Percentiles rank a stretch among this genome's conserved stretches.
phyloP scores from a whole-genome alignment of 2,888 invertebrate species.

The Dicyrtoma fusca region DNA sequence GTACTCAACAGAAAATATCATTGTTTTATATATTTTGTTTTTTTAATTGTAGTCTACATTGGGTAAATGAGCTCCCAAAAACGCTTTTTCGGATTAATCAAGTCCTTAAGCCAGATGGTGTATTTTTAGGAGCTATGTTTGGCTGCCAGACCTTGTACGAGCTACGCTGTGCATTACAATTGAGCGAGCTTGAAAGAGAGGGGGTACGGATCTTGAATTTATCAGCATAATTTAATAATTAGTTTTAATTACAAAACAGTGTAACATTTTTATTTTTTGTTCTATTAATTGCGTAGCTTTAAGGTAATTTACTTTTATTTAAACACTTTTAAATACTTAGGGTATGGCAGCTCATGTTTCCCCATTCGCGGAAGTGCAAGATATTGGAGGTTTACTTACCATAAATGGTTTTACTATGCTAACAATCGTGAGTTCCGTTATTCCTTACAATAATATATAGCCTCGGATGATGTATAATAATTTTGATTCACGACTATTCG shows the following conservation, averaged over 20 bases:
- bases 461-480: neutral
- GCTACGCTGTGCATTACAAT: conserved; percentile 82
- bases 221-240: neutral
- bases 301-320: neutral
- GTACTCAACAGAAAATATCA: neutral
- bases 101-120: conserved; percentile 85
- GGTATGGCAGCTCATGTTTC: conserved; percentile 90
- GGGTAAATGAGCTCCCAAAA: conserved; percentile 97
- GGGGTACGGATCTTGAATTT: conserved; percentile 64
- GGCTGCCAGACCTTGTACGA: conserved; percentile 95
- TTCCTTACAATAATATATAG: neutral
- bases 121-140: conserved; percentile 89
- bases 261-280: too few species aligned
- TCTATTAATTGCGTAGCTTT: neutral
- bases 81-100: conserved; percentile 62
- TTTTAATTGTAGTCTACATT: conserved; percentile 72
- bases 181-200: conserved; percentile 87
- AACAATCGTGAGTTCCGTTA: conserved; percentile 69
- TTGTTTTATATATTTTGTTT: conserved; percentile 3
- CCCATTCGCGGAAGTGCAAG: conserved; percentile 83
- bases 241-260: neutral
- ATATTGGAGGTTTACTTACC: conserved; percentile 82
- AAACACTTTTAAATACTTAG: conserved; percentile 59
- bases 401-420: conserved; percentile 88
- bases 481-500: neutral